Percentiles rank a stretch among this genome's conserved stretches.
Evolutionary conservation across 2,888 invertebrate genomes (phyloP).

Genomic region (Dioctria linearis): DNA sequence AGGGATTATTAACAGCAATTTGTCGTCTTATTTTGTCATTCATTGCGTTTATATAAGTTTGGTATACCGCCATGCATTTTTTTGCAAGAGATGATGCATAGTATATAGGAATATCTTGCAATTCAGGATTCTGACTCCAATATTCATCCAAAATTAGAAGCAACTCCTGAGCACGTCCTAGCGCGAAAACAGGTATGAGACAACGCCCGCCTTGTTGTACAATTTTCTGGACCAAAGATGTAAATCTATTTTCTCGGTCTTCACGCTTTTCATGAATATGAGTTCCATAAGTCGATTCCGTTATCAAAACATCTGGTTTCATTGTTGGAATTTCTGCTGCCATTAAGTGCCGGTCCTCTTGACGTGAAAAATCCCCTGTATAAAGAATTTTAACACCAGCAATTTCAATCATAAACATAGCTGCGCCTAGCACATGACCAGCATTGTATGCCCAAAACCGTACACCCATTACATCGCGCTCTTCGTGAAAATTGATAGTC

Average conservation of each 20-base stretch:
- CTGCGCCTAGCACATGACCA: constrained; percentile 98
- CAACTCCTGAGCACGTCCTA: constrained; percentile 97
- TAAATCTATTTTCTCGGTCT: constrained; percentile 95
- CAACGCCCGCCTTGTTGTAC: constrained; percentile 98
- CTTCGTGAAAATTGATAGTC: constrained; percentile 97
- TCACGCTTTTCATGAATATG: constrained; percentile 99
- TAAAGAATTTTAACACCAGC: constrained; percentile 97
- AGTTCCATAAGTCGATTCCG: constrained; percentile 99
- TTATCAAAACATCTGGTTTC: constrained; percentile 97
- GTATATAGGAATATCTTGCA: constrained; percentile 99
- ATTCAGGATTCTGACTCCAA: constrained; percentile 82
- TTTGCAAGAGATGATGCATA: constrained; percentile 99
- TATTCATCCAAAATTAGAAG: constrained; percentile 97
- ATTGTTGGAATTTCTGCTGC: constrained; percentile 98
- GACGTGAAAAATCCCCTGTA: constrained; percentile 98
- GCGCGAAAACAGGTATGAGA: constrained; percentile 98
- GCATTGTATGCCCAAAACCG: constrained; percentile 99
- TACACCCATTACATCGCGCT: constrained; percentile 96
- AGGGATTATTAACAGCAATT: constrained; percentile 98
- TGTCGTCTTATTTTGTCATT: constrained; percentile 97
- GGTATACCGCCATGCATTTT: constrained; percentile 99
- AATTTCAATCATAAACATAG: constrained; percentile 99
- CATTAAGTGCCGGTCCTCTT: constrained; percentile 99
- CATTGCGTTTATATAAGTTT: constrained; percentile 99
- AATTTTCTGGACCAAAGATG: constrained; percentile 93